Evolutionary conservation across 2,888 invertebrate species (phyloP).

Genomic region (Glaucopsyche alexis): DNA sequence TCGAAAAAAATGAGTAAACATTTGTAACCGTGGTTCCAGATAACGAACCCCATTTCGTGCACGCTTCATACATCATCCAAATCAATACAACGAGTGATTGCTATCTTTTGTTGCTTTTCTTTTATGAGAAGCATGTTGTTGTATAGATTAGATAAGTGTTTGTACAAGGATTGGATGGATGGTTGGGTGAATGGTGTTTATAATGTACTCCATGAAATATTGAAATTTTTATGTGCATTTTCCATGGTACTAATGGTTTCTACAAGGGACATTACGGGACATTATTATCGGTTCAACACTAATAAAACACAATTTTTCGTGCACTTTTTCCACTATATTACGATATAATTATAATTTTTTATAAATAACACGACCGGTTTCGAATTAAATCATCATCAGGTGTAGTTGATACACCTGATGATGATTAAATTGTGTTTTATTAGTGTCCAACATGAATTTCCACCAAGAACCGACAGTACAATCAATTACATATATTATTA

Average conservation of each 20-base stretch:
- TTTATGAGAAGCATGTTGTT: neutral
- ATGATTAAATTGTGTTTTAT: too few species aligned
- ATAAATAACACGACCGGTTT: too few species aligned
- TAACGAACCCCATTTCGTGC: slow-evolving; percentile 29
- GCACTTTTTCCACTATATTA: too few species aligned
- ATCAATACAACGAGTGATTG: slow-evolving; percentile 25
- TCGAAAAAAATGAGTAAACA: slow-evolving; percentile 27
- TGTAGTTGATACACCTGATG: too few species aligned
- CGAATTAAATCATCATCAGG: too few species aligned
- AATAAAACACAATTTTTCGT: too few species aligned
- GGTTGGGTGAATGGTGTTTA: neutral
- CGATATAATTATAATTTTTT: too few species aligned
- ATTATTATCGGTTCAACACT: too few species aligned
- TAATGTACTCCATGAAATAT: neutral
- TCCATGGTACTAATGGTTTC: neutral
- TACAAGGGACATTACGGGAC: too few species aligned
- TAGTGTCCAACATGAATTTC: too few species aligned
- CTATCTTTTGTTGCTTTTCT: slow-evolving; percentile 17
- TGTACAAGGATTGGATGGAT: neutral
- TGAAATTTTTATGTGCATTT: neutral
- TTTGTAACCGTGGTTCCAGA: slow-evolving; percentile 22
- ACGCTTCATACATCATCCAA: slow-evolving; percentile 24
- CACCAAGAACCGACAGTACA: too few species aligned
- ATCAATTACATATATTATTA: too few species aligned
- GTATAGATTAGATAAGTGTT: slow-evolving; percentile 4